Conservation (phyloP, 2,797 vertebrate species). For the Pempheris klunzingeri region DNA sequence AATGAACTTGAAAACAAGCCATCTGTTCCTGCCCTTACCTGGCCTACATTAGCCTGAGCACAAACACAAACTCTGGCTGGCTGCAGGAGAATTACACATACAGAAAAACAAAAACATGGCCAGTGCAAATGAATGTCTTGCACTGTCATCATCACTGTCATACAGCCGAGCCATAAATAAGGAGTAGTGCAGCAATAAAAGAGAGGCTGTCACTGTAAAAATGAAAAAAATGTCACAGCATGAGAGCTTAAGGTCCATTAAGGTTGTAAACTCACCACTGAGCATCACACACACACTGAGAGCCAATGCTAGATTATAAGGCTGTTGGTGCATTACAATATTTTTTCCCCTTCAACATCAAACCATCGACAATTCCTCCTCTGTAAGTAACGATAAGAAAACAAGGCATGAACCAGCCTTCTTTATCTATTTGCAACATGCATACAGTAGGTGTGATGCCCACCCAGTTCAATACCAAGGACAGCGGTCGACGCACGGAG, state of each 20-base stretch:
- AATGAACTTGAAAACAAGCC: constrained; percentile 77
- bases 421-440: constrained; percentile 40
- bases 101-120: neutral
- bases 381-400: neutral
- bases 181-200: constrained; percentile 33
- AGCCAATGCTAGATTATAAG: constrained; percentile 18
- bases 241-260: constrained; percentile 28
- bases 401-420: constrained; percentile 21
- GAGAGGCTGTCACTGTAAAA: constrained; percentile 17
- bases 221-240: constrained; percentile 21
- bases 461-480: constrained; percentile 85
- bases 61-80: constrained; percentile 37
- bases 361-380: constrained; percentile 32
- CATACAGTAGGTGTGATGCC: constrained; percentile 65
- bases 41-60: constrained; percentile 70
- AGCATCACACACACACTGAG: constrained; percentile 28
- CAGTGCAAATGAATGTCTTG: constrained; percentile 50
- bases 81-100: constrained; percentile 16
- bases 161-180: constrained; percentile 26
- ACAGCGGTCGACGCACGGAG: constrained; percentile 81
- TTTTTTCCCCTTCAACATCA: constrained; percentile 3
- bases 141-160: constrained; percentile 65
- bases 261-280: constrained; percentile 38
- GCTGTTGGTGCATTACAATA: constrained; percentile 32
- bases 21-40: constrained; percentile 75